Base-by-base conservation (phyloP, 2,888 invertebrate species). In the Amorpha juglandis region DNA sequence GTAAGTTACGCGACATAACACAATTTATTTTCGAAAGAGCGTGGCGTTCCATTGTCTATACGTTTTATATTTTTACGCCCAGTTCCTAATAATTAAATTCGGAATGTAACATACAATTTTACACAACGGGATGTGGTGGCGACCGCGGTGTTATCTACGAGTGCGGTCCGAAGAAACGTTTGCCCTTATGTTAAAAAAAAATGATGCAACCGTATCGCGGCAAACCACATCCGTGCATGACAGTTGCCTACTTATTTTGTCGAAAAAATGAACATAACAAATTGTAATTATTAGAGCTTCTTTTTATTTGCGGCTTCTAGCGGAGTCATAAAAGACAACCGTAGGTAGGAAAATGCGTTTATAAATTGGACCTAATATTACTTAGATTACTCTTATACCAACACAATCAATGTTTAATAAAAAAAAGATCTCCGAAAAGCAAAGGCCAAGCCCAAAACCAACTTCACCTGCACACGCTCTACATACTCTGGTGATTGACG, bases 61-160 rank as follows among this genome's bases (percentile, higher is more conserved):
- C 19, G 19, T 8, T 50, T 19, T 1, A 50, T 50, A 50, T 50
- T 50, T 50, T 19, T 9, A 48, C 16, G 9, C 19, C 6, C 14
- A 2, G 6, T 58, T 16, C 33, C 8, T 8, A n/a, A 1, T 58
- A 38, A 3, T 42, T 42, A 19, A 58, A 42, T 35, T 38, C 35
- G 55, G 38, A 55, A 16, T 42, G 12, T 16, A 19, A 38, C 19
- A 19, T 58, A 16, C 0, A 58, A 58, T 58, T 80, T 78, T 77
- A 70, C 77, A 73, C 78, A 80, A 81, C 75, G 77, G 83, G 83
- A 84, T 85, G 80, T 76, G 79, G 80, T 76, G 69, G 67, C 71
- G 68, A 76, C 78, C 79, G 74, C 78, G 75, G 74, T 73, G 73
- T 81, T 81, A 80, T 82, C 81, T 77, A 76, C 72, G 70, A 74